Conservation (phyloP, 2,113 vertebrate genomes). For the Symphodus melops region DNA sequence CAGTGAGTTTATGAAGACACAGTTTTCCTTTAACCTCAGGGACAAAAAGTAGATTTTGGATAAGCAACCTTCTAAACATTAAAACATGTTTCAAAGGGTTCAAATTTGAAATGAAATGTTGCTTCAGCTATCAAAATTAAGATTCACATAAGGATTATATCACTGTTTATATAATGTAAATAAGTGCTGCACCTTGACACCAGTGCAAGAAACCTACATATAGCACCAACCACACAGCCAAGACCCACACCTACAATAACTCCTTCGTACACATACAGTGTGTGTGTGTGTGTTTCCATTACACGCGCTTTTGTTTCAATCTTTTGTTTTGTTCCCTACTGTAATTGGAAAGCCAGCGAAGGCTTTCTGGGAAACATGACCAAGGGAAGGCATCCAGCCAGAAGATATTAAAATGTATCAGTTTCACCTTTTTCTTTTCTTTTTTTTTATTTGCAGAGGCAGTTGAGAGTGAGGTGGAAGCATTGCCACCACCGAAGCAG, state of each 20-base stretch:
- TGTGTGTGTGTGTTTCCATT: slow-evolving; percentile 37
- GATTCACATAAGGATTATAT: slow-evolving; percentile 7
- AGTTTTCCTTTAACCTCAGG: too few relatives aligned
- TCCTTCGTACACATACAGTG: slow-evolving; percentile 23
- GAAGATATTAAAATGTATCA: slow-evolving; percentile 72
- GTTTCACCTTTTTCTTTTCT: slow-evolving; percentile 31
- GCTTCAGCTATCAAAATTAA: background rate
- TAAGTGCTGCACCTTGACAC: slow-evolving; percentile 11
- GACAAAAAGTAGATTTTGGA: too few relatives aligned
- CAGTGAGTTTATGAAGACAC: background rate
- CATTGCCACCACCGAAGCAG: background rate
- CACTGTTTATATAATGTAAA: slow-evolving; percentile 40
- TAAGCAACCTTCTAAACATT: too few relatives aligned
- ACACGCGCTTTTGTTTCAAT: slow-evolving; percentile 43
- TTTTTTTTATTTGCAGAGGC: background rate
- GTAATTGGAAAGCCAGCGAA: slow-evolving; percentile 70
- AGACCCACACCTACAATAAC: slow-evolving; percentile 22
- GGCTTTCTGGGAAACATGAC: slow-evolving; percentile 57
- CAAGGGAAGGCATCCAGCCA: slow-evolving; percentile 51
- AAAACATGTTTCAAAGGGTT: too few relatives aligned
- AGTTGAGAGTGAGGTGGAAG: slow-evolving; percentile 22
- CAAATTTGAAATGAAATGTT: too few relatives aligned
- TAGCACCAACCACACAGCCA: slow-evolving; percentile 5
- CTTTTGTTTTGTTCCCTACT: slow-evolving; percentile 55
- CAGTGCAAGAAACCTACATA: slow-evolving; percentile 18